Evolutionary conservation across 92 coral and sea anemone genomes (phyloP).

Genomic region (Virgularia gustaviana): DNA sequence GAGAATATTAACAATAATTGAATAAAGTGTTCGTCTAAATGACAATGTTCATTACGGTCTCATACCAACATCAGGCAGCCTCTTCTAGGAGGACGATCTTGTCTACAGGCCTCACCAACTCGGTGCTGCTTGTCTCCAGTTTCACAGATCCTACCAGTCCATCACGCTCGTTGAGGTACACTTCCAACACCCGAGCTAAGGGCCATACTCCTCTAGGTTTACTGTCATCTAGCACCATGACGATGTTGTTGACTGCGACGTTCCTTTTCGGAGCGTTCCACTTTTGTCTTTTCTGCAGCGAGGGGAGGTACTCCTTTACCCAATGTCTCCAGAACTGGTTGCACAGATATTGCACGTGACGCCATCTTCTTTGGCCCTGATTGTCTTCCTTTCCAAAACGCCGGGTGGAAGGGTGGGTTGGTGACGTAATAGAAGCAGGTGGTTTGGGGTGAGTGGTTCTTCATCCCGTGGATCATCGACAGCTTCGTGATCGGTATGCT

Average conservation of each 20-base stretch:
- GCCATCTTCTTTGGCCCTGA: background rate
- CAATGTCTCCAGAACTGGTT: background rate
- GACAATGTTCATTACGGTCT: too few relatives aligned
- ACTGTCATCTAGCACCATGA: background rate
- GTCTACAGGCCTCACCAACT: constrained; percentile 11
- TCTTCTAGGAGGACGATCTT: constrained; percentile 22
- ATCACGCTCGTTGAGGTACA: background rate
- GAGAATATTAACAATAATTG: too few relatives aligned
- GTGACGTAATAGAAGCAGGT: background rate
- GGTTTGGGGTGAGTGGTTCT: background rate
- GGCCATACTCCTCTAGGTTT: background rate
- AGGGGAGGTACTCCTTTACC: background rate
- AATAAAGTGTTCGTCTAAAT: too few relatives aligned
- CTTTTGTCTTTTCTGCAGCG: too few relatives aligned
- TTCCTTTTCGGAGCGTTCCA: background rate
- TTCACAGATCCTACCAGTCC: constrained; percentile 18
- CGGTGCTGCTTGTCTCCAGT: constrained; percentile 21
- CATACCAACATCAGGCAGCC: too few relatives aligned
- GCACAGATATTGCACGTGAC: background rate
- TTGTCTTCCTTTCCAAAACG: background rate
- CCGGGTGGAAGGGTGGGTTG: background rate
- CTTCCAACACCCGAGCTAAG: background rate
- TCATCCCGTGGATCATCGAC: background rate
- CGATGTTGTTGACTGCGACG: background rate
- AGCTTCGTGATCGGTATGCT: background rate